Evolutionary conservation across 2,797 vertebrate genomes (phyloP), one percentile per base, ranked within the genome.

Genomic region (Melanotaenia pygmaea): DNA sequence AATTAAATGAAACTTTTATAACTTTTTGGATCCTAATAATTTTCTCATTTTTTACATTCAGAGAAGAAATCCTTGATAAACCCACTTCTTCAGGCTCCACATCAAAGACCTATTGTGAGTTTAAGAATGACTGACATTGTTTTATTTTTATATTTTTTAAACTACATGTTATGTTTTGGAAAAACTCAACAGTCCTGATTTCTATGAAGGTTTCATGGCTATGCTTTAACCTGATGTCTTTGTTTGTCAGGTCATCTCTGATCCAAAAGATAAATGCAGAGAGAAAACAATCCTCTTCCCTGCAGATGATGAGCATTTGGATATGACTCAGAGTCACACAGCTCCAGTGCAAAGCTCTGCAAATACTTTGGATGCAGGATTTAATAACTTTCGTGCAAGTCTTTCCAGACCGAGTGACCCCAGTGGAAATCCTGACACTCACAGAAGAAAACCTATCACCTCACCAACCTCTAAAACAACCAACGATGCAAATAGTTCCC

Each of bases 321-420:
- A 98, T 64, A 93, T 97, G 89, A 98, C 96, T 61, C 88, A 90
- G 67, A 95, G 94, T 90, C 95, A 96, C 73, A 97, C 96, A 0
- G 56, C 57, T 56, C 24, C 37, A 24, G 40, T 38, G 13, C 9
- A 30, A 45, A 56, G 0, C 2, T 57, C 76, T 64, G 72, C 56
- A 40, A 60, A 60, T 26, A 14, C 12, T 34, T 28, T 74, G 13
- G 78, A 90, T 70, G 65, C 38, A 6, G 86, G 83, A 40, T 89
- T 91, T 63, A 64, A 72, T 59, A 32, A 61, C 45, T 57, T 70
- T 22, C 24, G 66, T 26, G 3, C 64, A 51, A 63, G 64, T 70
- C 37, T 91, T 26, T 84, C 75, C 3, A 82, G 86, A 64, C 28
- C 74, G n/a, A 74, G 62, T 50, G 59, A n/a, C 11, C 28, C 45